Conservation (phyloP, 2,888 invertebrate species). For the Dascillus cervinus region DNA sequence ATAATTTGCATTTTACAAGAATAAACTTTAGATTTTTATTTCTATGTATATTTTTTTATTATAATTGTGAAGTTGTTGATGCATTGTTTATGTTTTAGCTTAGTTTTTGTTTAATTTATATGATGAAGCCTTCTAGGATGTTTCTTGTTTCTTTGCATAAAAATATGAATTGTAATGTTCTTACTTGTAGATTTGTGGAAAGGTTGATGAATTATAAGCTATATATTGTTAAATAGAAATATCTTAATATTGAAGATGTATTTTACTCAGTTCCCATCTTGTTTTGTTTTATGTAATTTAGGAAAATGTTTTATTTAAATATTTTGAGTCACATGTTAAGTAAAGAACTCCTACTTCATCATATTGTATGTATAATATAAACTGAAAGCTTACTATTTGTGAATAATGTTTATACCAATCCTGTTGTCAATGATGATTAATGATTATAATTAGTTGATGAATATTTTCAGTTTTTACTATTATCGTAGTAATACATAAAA, state of each 20-base stretch:
- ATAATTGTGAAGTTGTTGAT: conserved; percentile 41
- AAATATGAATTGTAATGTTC: conserved; percentile 43
- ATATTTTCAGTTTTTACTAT: no score
- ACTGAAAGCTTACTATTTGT: no score
- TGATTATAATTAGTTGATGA: no score
- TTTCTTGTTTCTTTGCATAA: conserved; percentile 41
- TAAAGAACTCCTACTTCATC: no score
- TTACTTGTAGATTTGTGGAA: conserved; percentile 48
- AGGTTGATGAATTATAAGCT: conserved; percentile 47
- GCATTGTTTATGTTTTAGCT: conserved; percentile 41
- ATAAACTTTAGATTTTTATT: conserved; percentile 34
- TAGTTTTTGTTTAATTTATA: conserved; percentile 38
- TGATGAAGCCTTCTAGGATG: conserved; percentile 36
- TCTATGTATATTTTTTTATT: conserved; percentile 36
- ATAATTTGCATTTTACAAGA: conserved; percentile 41
- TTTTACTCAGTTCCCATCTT: no score
- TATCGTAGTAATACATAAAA: no score
- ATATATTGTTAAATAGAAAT: conserved; percentile 49
- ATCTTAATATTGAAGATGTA: conserved; percentile 48
- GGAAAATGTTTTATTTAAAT: no score
- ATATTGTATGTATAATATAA: no score
- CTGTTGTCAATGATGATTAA: no score
- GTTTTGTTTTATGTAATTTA: no score
- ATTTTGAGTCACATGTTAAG: no score
- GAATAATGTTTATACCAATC: no score